phyloP scores from a whole-genome alignment of 2,888 invertebrate genomes.

The Campaea margaritaria region DNA sequence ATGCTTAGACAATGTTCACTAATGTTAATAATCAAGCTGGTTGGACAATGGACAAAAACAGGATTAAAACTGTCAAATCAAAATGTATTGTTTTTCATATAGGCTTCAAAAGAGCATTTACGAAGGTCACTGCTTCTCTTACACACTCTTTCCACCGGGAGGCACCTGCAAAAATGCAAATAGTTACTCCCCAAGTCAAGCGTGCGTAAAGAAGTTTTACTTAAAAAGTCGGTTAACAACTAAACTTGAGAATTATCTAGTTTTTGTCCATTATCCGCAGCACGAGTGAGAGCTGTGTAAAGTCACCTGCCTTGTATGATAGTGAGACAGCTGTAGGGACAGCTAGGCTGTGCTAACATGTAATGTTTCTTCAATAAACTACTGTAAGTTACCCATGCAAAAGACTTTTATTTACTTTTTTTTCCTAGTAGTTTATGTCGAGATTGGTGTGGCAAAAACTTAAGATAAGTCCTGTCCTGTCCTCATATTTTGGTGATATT shows the following conservation, averaged over 20 bases:
- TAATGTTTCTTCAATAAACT: slow-evolving; percentile 81
- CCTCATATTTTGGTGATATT: no score
- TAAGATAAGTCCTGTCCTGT: no score
- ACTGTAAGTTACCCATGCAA: slow-evolving; percentile 69
- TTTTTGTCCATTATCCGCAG: slow-evolving; percentile 21
- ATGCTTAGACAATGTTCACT: slow-evolving; percentile 48
- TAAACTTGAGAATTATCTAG: background rate
- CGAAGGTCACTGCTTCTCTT: no score
- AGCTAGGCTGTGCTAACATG: slow-evolving; percentile 80
- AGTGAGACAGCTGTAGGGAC: slow-evolving; percentile 67
- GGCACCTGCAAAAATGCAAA: no score
- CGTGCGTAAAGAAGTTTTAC: no score
- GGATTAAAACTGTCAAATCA: no score
- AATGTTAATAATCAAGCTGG: slow-evolving; percentile 26
- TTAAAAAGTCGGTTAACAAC: background rate
- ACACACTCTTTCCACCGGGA: no score
- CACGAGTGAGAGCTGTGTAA: slow-evolving; percentile 47
- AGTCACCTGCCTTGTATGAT: slow-evolving; percentile 68
- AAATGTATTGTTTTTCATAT: no score
- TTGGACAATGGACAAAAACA: slow-evolving; percentile 26
- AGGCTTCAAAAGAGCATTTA: no score
- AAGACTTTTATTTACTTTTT: slow-evolving; percentile 46
- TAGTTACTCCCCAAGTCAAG: no score
- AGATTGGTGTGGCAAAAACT: background rate
- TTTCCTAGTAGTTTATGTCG: background rate